phyloP scores from a whole-genome alignment of 2,888 invertebrate genomes.

The Spatulosminthurus flaviceps region DNA sequence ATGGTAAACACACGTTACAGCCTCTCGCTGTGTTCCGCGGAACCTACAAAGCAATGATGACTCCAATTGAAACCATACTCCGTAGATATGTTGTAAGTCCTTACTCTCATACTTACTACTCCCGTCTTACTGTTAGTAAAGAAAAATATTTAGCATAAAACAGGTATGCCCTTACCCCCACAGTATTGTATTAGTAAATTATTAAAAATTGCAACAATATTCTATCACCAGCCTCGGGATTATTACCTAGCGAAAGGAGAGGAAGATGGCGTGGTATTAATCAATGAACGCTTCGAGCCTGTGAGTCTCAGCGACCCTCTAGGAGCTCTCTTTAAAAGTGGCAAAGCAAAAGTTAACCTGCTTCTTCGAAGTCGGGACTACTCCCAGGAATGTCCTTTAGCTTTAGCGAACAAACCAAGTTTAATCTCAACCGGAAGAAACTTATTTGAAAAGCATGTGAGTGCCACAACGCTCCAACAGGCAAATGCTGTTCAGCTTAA shows the following conservation, averaged over 20 bases:
- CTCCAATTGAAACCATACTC: not conserved
- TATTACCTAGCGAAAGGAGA: not conserved
- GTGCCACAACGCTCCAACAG: not conserved
- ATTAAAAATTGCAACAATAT: not conserved
- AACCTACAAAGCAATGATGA: not conserved
- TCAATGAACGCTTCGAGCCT: not conserved
- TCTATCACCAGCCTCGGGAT: not conserved
- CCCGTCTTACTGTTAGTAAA: too few relatives aligned
- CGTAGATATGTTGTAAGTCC: slow-evolving; percentile 24
- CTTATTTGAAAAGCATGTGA: not conserved
- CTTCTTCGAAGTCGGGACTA: slow-evolving; percentile 2
- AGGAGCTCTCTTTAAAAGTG: not conserved
- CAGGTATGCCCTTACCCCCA: too few relatives aligned
- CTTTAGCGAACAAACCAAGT: not conserved
- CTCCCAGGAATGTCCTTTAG: not conserved
- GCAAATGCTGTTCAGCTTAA: not conserved
- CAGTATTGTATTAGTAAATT: too few relatives aligned
- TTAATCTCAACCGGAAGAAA: not conserved
- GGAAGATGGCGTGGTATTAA: not conserved
- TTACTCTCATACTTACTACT: not conserved
- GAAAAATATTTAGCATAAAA: too few relatives aligned
- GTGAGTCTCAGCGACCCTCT: not conserved
- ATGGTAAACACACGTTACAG: slow-evolving; percentile 1
- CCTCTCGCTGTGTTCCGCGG: not conserved
- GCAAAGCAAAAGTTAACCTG: not conserved